Percentiles rank a stretch among this genome's conserved stretches.
Evolutionary conservation across 2,888 invertebrate species (phyloP).

Genomic region (Erannis defoliaria): DNA sequence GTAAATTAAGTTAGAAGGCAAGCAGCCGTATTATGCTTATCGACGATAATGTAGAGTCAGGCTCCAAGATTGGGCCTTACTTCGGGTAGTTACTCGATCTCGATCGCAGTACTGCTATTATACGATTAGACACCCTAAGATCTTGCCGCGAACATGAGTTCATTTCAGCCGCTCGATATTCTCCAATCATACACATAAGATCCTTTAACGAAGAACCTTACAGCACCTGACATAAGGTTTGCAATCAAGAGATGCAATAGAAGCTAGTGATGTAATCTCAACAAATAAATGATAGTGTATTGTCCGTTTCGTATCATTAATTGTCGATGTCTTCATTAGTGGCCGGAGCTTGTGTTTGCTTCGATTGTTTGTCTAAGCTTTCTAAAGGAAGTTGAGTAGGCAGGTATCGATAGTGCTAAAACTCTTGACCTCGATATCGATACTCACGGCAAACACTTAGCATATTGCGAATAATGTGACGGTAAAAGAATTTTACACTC

Average conservation of each 20-base stretch:
- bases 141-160: slow-evolving; percentile 47
- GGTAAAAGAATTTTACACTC: slow-evolving; percentile 20
- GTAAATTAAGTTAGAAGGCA: slow-evolving; percentile 4
- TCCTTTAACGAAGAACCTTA: slow-evolving; percentile 29
- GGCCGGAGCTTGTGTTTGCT: slow-evolving; percentile 55
- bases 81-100: not conserved
- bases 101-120: slow-evolving; percentile 9
- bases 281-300: slow-evolving; percentile 57
- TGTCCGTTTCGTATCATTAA: slow-evolving; percentile 59
- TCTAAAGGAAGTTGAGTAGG: slow-evolving; percentile 70
- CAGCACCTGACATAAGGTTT: slow-evolving; percentile 9
- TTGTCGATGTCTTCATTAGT: slow-evolving; percentile 70
- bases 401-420: slow-evolving; percentile 69
- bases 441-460: slow-evolving; percentile 51
- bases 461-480: slow-evolving; percentile 38
- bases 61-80: not conserved
- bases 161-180: slow-evolving; percentile 39
- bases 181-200: slow-evolving; percentile 18
- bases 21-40: slow-evolving; percentile 9
- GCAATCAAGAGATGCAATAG: not conserved
- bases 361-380: slow-evolving; percentile 68
- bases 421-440: slow-evolving; percentile 67
- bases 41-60: not conserved
- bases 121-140: slow-evolving; percentile 41
- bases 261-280: slow-evolving; percentile 49